Conservation (phyloP, 2,113 vertebrate species). For the Platysteira castanea region DNA sequence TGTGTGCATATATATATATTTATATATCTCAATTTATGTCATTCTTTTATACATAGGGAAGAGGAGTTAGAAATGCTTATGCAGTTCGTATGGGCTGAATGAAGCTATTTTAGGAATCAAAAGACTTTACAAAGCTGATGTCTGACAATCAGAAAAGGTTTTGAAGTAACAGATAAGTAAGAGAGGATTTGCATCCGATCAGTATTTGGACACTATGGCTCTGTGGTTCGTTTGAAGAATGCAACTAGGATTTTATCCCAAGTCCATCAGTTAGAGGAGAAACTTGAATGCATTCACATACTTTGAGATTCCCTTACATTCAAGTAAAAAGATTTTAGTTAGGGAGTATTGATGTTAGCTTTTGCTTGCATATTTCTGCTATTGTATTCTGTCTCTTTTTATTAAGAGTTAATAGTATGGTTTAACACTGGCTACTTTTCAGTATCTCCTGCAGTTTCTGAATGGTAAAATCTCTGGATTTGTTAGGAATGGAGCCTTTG, state of each 20-base stretch:
- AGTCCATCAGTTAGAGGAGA: neutral
- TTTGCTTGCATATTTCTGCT: neutral
- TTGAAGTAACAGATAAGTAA: neutral
- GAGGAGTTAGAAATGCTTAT: neutral
- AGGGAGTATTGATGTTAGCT: neutral
- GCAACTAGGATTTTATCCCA: neutral
- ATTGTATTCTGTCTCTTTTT: neutral
- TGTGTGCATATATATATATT: neutral
- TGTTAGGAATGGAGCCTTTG: neutral
- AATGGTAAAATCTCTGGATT: neutral
- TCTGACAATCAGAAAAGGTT: neutral
- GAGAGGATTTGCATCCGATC: neutral
- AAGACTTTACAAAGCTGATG: neutral
- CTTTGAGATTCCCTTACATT: neutral
- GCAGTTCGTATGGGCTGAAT: neutral
- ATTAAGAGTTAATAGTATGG: neutral
- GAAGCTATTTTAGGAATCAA: neutral
- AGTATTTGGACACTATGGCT: neutral
- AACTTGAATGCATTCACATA: neutral
- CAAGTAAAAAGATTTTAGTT: neutral
- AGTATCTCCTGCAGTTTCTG: neutral
- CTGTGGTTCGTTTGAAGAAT: neutral
- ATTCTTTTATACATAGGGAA: neutral
- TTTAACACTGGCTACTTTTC: neutral
- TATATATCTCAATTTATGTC: neutral